Percentiles rank a stretch among this genome's conserved stretches.
Conservation (phyloP, 2,113 vertebrate genomes). For the Lepidothrix coronata region DNA sequence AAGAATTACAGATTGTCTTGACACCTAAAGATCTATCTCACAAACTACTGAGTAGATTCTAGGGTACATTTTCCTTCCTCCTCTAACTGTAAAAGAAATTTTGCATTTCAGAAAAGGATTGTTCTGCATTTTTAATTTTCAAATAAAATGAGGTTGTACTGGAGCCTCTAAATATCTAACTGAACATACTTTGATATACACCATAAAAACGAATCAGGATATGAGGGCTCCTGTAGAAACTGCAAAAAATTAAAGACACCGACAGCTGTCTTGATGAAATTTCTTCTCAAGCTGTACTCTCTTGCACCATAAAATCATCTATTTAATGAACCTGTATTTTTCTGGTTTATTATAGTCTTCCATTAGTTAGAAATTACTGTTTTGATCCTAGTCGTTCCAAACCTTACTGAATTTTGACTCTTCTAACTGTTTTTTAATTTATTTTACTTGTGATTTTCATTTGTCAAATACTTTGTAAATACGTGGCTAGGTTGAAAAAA, state of each 20-base stretch:
- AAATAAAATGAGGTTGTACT: neutral
- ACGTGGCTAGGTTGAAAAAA: neutral
- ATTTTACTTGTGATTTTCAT: neutral
- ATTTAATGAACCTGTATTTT: neutral
- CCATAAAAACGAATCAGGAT: neutral
- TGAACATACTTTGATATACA: neutral
- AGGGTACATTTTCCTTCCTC: neutral
- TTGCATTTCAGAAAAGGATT: neutral
- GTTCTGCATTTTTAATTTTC: neutral
- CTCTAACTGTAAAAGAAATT: neutral
- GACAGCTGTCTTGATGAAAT: neutral
- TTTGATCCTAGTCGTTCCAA: neutral
- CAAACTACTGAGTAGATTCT: neutral
- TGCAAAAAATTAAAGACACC: neutral
- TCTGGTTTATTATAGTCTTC: neutral
- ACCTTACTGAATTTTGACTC: neutral
- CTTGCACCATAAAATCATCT: neutral
- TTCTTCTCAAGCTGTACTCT: neutral
- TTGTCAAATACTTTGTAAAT: neutral
- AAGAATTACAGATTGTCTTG: neutral
- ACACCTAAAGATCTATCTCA: neutral
- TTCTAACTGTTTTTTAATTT: neutral
- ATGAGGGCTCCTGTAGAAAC: neutral
- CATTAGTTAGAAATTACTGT: neutral
- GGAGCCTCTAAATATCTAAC: neutral